These are phyloP conservation scores for Copsychus sechellarum DNA, from an alignment of 2,113 vertebrate species.

Conservation along the genomic window DNA sequence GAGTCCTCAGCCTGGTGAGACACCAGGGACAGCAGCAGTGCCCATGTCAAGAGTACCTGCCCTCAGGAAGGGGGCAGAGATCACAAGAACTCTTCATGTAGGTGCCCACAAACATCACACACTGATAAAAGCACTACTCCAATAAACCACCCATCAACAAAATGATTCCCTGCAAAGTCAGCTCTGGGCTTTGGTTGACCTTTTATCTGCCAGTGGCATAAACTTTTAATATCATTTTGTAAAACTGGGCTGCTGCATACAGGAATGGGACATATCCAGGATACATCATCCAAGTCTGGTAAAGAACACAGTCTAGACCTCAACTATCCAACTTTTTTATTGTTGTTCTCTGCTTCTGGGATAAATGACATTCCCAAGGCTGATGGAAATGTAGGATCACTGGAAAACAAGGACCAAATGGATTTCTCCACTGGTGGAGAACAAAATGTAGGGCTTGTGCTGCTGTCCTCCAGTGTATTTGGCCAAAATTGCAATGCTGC, in stretches of 20 bases:
- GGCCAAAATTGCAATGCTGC: not conserved
- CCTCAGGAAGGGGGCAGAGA: not conserved
- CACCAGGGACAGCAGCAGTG: not conserved
- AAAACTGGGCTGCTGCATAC: not conserved
- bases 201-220: not conserved
- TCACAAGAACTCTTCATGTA: not conserved
- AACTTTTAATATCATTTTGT: not conserved
- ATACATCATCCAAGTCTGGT: not conserved
- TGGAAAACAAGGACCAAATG: not conserved
- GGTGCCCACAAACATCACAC: not conserved
- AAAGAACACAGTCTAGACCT: not conserved
- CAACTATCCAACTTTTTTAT: not conserved
- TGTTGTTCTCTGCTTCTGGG: not conserved
- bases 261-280: not conserved
- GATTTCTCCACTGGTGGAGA: not conserved
- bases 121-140: not conserved
- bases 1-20: not conserved
- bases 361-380: not conserved
- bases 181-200: constrained; percentile 27
- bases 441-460: not conserved
- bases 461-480: not conserved
- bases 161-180: not conserved
- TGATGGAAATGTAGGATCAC: not conserved
- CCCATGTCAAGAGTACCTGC: not conserved
- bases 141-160: not conserved